Base-by-base conservation (phyloP, 2,113 vertebrate genomes). In the Caranx ignobilis region DNA sequence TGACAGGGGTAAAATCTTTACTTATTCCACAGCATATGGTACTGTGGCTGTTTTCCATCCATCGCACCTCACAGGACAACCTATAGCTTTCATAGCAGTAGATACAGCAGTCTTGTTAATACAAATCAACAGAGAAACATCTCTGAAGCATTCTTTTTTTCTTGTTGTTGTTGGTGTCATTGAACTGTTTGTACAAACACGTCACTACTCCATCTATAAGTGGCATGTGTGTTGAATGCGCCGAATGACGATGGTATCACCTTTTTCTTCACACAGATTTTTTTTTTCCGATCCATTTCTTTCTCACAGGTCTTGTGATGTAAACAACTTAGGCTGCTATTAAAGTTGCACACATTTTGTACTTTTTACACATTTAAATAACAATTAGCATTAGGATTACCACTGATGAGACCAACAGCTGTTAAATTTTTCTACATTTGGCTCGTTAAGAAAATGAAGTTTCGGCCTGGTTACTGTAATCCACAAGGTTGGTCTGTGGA, bases 11-110 rank as follows among this genome's bases (percentile, higher is more conserved):
- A 66, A 74, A 35, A 54, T 57, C 55, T 67, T 39, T 47, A 48
- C 73, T 50, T 21, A 3, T 48, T 19, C 37, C 31, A 43, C 21
- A 35, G 16, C 43, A 63, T 34, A 45, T 11, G 16, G 37, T 26
- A 37, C 37, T 6, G 61, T 57, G 26, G 15, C 3, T 48, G 52
- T 11, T 59, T 66, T 85, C 57, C 54, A 67, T 72, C 39, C 21
- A 56, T 4, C 70, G 32, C 34, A 54, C 41, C 37, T 56, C 6
- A n/a, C 26, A 50, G 18, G 52, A 26, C 26, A 43, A 48, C 39
- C 12, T 31, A 1, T 2, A 45, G 13, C 35, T 65, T 34, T 32
- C 41, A 57, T 26, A 18, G 18, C 26, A 71, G 39, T 18, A 34
- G 45, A 67, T 6, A 52, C 65, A 5, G 31, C 12, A 48, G 39